phyloP scores from a whole-genome alignment of 1,140 invertebrate genomes.

The Sycobia sp. region DNA sequence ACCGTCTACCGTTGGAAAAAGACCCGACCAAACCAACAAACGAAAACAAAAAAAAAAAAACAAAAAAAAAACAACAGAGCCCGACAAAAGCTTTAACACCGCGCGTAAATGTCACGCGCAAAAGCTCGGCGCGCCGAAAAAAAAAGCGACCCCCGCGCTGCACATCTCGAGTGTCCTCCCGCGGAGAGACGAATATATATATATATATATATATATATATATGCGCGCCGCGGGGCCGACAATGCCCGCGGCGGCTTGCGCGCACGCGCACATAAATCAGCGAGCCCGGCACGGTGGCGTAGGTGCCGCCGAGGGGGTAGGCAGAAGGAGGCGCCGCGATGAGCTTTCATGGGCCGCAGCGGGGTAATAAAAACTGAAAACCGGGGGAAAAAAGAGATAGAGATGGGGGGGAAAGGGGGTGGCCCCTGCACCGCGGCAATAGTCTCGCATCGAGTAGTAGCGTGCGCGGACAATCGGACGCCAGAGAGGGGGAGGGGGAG shows the following conservation, averaged over 20 bases:
- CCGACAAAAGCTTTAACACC: no score
- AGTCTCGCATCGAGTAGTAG: neutral
- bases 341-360: slow-evolving; percentile 19
- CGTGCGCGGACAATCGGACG: neutral
- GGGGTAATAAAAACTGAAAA: no score
- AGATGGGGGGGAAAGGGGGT: neutral
- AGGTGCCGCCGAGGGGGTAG: neutral
- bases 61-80: no score
- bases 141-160: neutral
- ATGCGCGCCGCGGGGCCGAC: no score
- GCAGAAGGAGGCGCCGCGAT: slow-evolving; percentile 1
- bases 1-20: no score
- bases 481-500: no score
- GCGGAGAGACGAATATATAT: slow-evolving; percentile 1
- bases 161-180: slow-evolving; percentile 9
- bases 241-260: neutral
- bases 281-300: no score
- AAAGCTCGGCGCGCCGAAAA: neutral
- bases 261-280: slow-evolving; percentile 8
- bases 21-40: no score
- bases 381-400: no score
- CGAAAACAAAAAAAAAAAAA: no score
- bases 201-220: no score
- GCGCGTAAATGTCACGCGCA: slow-evolving; percentile 6
- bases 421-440: neutral